Conservation (phyloP, 2,888 invertebrate genomes). For the Pardosa pseudoannulata region DNA sequence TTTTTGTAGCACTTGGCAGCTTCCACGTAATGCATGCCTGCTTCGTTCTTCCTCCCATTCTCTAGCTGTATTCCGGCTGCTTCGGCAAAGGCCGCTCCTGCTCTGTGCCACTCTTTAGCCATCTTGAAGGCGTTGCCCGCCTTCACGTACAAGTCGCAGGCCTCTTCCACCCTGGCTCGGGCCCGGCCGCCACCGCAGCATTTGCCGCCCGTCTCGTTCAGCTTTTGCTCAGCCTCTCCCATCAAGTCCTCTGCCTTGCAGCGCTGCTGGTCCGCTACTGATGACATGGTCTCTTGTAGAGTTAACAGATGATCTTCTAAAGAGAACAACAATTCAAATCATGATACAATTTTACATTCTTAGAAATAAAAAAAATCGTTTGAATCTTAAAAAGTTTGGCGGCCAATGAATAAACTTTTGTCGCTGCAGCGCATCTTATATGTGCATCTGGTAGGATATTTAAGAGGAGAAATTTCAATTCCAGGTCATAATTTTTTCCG, state of each 20-base stretch:
- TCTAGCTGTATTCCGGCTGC: conserved; percentile 78
- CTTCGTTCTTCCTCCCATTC: conserved; percentile 79
- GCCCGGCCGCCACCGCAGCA: conserved; percentile 77
- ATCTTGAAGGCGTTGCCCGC: conserved; percentile 80
- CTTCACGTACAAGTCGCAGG: conserved; percentile 79
- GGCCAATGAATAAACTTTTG: too few species aligned
- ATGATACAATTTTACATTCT: too few species aligned
- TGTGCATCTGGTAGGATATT: too few species aligned
- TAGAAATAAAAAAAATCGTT: too few species aligned
- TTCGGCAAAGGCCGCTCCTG: conserved; percentile 79
- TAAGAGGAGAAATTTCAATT: too few species aligned
- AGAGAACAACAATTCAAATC: too few species aligned
- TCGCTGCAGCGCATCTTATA: too few species aligned
- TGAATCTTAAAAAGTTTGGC: too few species aligned
- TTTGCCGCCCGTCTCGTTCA: conserved; percentile 77
- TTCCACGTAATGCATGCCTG: conserved; percentile 80
- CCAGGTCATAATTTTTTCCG: too few species aligned
- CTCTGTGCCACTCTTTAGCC: conserved; percentile 80
- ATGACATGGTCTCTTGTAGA: too few species aligned
- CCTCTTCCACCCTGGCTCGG: conserved; percentile 78
- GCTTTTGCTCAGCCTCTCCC: conserved; percentile 78
- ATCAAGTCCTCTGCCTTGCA: conserved; percentile 77
- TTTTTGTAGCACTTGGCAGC: conserved; percentile 79
- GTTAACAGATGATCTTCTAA: too few species aligned
- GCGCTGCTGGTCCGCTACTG: conserved; percentile 20